Percentiles rank a stretch among this genome's conserved stretches.
phyloP scores from a whole-genome alignment of 2,113 vertebrate species.

The Poicephalus gulielmi region DNA sequence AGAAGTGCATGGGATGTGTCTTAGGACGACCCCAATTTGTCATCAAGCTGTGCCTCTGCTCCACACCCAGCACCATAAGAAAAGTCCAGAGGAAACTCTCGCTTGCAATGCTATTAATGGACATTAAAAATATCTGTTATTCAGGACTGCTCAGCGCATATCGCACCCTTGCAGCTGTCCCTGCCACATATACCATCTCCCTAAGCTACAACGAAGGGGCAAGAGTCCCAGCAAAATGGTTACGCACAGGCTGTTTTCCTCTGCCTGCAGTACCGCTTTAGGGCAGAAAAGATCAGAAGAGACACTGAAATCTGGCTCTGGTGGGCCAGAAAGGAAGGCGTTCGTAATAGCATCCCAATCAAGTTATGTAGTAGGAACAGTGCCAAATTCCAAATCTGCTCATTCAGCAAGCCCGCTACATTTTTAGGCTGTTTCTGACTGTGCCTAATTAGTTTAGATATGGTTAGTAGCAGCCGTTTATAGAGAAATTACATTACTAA shows the following conservation, averaged over 20 bases:
- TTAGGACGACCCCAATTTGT: accelerated
- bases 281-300: neutral
- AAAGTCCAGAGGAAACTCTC: neutral
- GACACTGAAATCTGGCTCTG: neutral
- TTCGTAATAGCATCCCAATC: neutral
- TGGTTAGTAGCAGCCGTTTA: conserved; percentile 43
- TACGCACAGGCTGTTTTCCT: neutral
- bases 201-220: neutral
- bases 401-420: conserved; percentile 26
- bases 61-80: neutral
- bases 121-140: neutral
- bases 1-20: neutral
- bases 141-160: neutral
- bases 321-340: neutral
- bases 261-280: neutral
- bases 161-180: neutral
- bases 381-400: conserved; percentile 62
- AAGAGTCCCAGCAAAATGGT: neutral
- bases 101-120: neutral
- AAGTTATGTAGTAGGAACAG: conserved; percentile 30
- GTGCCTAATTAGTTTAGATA: conserved; percentile 65
- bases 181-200: neutral
- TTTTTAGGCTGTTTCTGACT: conserved; percentile 51
- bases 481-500: conserved; percentile 43
- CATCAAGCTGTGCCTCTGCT: neutral